Evolutionary conservation across 2,113 vertebrate genomes (phyloP).

Genomic region (Verasper variegatus): DNA sequence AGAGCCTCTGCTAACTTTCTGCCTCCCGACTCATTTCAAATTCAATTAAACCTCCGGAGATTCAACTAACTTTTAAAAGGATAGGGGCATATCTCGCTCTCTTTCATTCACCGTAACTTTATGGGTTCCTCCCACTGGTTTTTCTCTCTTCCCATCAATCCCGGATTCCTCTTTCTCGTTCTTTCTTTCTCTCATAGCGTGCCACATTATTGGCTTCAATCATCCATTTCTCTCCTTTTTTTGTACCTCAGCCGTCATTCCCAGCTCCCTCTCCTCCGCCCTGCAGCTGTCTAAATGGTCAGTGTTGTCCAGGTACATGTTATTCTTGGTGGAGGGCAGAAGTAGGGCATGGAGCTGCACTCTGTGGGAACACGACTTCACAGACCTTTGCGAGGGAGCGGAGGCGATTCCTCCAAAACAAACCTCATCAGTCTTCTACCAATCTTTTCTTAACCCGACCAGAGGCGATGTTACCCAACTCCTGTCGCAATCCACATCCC

Average conservation of each 20-base stretch:
- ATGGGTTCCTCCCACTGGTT: constrained; percentile 50
- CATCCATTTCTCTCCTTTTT: constrained; percentile 29
- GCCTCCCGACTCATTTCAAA: constrained; percentile 73
- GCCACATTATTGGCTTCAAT: constrained; percentile 57
- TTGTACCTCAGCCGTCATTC: constrained; percentile 13
- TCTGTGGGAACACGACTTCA: constrained; percentile 69
- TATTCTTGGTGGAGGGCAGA: constrained; percentile 72
- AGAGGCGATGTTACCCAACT: constrained; percentile 46
- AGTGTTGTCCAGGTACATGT: constrained; percentile 70
- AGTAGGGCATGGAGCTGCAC: constrained; percentile 56
- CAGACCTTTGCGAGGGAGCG: constrained; percentile 45
- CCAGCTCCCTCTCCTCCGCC: constrained; percentile 16
- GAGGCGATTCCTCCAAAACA: constrained; percentile 55
- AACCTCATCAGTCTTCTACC: constrained; percentile 57
- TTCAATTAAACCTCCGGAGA: constrained; percentile 82
- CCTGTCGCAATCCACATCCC: constrained; percentile 25
- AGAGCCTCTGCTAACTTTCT: constrained; percentile 70
- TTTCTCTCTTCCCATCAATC: constrained; percentile 35
- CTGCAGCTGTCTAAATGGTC: constrained; percentile 74
- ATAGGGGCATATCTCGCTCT: constrained; percentile 71
- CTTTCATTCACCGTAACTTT: constrained; percentile 72
- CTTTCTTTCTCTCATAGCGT: constrained; percentile 31
- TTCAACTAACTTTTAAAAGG: constrained; percentile 80
- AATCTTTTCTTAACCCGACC: constrained; percentile 66
- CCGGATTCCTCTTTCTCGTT: constrained; percentile 30